These are phyloP conservation scores for Kryphioiulus occultus DNA, from an alignment of 2,888 invertebrate genomes.

Conservation along the genomic window DNA sequence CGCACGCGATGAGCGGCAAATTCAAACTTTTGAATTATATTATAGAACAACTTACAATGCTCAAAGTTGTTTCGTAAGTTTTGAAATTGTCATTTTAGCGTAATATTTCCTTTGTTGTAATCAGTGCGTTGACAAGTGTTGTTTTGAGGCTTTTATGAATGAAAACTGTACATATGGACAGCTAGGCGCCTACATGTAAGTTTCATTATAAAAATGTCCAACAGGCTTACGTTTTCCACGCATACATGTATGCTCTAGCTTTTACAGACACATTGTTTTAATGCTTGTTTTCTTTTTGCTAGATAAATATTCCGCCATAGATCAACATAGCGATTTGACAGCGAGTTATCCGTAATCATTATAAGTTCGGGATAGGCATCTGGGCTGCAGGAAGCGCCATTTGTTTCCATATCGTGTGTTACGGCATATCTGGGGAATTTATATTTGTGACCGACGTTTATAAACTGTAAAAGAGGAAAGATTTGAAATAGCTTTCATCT, in stretches of 20 bases:
- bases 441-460: constrained; percentile 9
- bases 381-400: neutral
- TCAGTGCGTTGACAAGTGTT: too few species aligned
- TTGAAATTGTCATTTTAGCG: too few species aligned
- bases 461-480: constrained; percentile 23
- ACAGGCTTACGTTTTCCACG: neutral
- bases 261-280: neutral
- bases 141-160: too few species aligned
- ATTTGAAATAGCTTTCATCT: constrained; percentile 16
- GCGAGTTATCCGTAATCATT: neutral
- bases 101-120: too few species aligned
- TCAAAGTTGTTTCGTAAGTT: too few species aligned
- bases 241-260: too few species aligned
- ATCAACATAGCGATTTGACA: neutral
- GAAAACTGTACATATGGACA: too few species aligned
- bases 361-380: neutral
- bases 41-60: too few species aligned
- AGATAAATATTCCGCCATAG: constrained; percentile 23
- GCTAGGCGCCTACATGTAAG: too few species aligned
- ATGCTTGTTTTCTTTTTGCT: neutral
- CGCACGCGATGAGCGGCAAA: too few species aligned
- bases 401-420: neutral
- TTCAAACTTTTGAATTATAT: too few species aligned
- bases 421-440: neutral
- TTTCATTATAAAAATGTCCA: neutral